These are phyloP conservation scores for Delphinapterus leucas DNA, from an alignment of 2,113 vertebrate genomes.

Conservation along the genomic window DNA sequence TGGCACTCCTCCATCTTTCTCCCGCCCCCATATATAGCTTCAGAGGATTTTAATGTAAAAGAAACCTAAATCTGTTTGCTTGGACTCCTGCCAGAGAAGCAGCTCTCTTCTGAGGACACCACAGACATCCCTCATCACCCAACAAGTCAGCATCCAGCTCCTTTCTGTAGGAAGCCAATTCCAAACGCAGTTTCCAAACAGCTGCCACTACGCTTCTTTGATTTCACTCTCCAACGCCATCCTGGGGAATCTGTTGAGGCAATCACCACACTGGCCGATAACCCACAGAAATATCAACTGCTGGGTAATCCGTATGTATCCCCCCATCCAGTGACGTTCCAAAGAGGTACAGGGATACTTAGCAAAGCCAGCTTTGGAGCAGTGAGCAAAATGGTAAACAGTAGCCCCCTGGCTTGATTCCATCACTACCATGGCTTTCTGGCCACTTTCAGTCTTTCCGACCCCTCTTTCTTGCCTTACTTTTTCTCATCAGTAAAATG, in stretches of 20 bases:
- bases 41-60: constrained; percentile 32
- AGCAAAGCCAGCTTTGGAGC: not conserved
- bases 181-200: constrained; percentile 60
- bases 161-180: constrained; percentile 46
- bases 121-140: constrained; percentile 24
- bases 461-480: not conserved
- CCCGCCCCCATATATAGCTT: not conserved
- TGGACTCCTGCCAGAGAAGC: constrained; percentile 40
- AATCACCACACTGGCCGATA: not conserved
- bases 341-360: not conserved
- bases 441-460: not conserved
- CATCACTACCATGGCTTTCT: not conserved
- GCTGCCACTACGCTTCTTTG: constrained; percentile 45
- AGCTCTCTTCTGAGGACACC: constrained; percentile 15
- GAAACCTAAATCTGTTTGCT: constrained; percentile 5
- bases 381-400: not conserved
- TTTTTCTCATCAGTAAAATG: not conserved
- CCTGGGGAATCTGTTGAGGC: constrained; percentile 2
- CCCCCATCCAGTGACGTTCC: not conserved
- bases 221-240: constrained; percentile 49
- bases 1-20: not conserved
- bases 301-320: not conserved
- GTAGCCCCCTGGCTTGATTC: not conserved
- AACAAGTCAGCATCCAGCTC: constrained; percentile 25
- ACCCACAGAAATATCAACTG: constrained; percentile 34